These are phyloP conservation scores for Gasterosteus aculeatus DNA, from an alignment of 2,113 vertebrate genomes.

Conservation along the genomic window DNA sequence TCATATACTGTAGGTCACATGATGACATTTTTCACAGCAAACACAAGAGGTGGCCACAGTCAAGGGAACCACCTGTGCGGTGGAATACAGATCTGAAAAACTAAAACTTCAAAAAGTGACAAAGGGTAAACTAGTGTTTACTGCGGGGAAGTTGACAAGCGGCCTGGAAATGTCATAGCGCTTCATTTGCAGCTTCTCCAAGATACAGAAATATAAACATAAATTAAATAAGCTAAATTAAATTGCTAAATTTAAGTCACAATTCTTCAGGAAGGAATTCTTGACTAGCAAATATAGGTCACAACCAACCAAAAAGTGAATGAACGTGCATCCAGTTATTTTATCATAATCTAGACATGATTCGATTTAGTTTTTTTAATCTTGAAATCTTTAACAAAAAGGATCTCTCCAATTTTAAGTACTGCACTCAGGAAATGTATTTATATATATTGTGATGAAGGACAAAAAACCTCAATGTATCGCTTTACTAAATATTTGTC, in stretches of 20 bases:
- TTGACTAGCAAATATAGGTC: background rate
- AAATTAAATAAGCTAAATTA: background rate
- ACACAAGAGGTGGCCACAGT: background rate
- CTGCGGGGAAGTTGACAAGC: background rate
- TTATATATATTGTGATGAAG: background rate
- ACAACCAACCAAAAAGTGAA: background rate
- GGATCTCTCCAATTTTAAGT: background rate
- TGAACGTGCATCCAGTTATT: background rate
- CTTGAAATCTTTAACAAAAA: background rate
- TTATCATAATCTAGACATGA: background rate
- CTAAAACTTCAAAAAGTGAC: background rate
- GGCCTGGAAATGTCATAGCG: background rate
- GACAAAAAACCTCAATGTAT: background rate
- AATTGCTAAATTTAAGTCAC: background rate
- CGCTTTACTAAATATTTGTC: background rate
- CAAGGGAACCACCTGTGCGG: background rate
- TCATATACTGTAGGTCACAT: background rate
- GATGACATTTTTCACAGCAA: background rate
- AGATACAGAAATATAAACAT: background rate
- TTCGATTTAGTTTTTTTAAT: background rate
- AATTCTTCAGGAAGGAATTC: background rate
- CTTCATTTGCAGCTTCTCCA: background rate
- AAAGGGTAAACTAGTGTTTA: background rate
- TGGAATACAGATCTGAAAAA: background rate
- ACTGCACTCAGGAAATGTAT: background rate